Percentiles rank a stretch among this genome's conserved stretches.
Evolutionary conservation across 2,797 vertebrate genomes (phyloP).

Genomic region (Erpetoichthys calabaricus): DNA sequence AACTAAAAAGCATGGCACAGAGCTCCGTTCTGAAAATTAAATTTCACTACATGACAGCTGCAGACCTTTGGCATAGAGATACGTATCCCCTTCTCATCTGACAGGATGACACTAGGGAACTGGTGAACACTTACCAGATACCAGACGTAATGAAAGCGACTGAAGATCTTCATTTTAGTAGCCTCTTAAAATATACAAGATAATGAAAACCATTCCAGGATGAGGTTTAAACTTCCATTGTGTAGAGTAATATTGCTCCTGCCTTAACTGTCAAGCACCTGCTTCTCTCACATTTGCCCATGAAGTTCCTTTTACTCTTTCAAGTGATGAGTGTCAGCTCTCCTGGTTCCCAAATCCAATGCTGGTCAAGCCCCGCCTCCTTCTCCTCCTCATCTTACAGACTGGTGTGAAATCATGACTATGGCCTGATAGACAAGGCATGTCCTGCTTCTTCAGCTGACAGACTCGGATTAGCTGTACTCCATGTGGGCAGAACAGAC

Average conservation of each 20-base stretch:
- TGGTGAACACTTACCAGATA: slow-evolving; percentile 46
- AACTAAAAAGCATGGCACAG: neutral
- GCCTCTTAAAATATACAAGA: neutral
- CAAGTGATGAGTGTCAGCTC: too few relatives aligned
- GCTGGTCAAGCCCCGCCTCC: too few relatives aligned
- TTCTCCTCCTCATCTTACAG: too few relatives aligned
- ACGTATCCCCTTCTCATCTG: slow-evolving; percentile 21
- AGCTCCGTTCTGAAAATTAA: neutral
- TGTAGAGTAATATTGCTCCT: too few relatives aligned
- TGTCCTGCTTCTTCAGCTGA: too few relatives aligned
- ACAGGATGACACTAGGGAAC: slow-evolving; percentile 21
- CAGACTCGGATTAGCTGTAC: too few relatives aligned
- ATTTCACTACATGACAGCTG: neutral
- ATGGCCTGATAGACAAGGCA: too few relatives aligned
- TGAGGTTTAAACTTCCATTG: too few relatives aligned
- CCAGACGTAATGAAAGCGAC: slow-evolving; percentile 74
- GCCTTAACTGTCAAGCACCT: slow-evolving; percentile 1
- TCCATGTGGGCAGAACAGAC: too few relatives aligned
- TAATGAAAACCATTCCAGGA: too few relatives aligned
- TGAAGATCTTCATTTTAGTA: slow-evolving; percentile 61
- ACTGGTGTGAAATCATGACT: too few relatives aligned
- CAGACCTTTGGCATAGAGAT: neutral
- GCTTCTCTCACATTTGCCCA: neutral
- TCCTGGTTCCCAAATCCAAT: too few relatives aligned
- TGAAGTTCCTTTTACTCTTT: neutral